Percentiles rank a stretch among this genome's conserved stretches.
phyloP scores from a whole-genome alignment of 2,113 vertebrate species.

The Pogona vitticeps region DNA sequence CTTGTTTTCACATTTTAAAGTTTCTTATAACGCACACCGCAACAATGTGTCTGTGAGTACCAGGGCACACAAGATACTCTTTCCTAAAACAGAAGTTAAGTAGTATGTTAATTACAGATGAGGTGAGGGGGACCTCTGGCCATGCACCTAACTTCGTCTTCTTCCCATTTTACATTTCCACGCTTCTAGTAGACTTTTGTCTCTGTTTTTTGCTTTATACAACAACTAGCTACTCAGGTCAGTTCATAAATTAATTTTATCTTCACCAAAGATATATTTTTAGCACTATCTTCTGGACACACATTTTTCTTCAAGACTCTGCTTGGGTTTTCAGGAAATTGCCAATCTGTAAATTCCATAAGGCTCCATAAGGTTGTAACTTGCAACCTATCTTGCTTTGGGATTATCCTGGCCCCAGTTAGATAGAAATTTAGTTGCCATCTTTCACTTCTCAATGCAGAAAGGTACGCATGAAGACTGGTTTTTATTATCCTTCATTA shows the following conservation, averaged over 20 bases:
- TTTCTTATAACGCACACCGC: not conserved
- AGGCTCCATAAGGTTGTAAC: not conserved
- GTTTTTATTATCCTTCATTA: not conserved
- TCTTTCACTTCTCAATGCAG: not conserved
- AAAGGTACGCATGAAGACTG: not conserved
- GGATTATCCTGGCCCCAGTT: not conserved
- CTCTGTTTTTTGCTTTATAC: not conserved
- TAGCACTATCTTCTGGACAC: not conserved
- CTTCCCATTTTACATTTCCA: not conserved
- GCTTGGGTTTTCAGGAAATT: too few relatives aligned
- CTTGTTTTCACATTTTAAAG: conserved; percentile 9
- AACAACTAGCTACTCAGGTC: not conserved
- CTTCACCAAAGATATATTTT: not conserved
- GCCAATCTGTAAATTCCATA: too few relatives aligned
- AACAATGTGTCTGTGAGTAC: not conserved
- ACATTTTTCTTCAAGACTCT: not conserved
- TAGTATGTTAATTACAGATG: not conserved
- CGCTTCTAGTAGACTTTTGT: not conserved
- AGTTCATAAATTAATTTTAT: not conserved
- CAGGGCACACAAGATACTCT: not conserved
- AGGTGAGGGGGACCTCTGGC: not conserved
- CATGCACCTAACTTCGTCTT: not conserved
- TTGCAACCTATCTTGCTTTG: not conserved
- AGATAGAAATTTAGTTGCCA: not conserved
- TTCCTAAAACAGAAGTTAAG: not conserved